Evolutionary conservation across 30 jellyfish, hydroid and myxozoan genomes (phyloP).

Genomic region (Mastigias papua): DNA sequence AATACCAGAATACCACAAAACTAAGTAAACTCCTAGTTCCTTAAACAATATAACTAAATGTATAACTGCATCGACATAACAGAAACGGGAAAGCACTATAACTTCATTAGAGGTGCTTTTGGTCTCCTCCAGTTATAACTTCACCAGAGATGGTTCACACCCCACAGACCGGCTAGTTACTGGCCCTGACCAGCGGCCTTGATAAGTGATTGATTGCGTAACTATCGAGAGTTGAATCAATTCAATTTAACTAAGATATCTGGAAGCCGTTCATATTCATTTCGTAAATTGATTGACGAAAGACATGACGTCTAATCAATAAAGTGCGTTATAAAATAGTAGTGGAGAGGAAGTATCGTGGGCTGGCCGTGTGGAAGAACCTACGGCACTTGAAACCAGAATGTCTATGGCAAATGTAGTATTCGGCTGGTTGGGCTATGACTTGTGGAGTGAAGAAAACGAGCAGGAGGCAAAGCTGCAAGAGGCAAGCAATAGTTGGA

Average conservation of each 20-base stretch:
- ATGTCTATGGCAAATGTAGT: constrained; percentile 19
- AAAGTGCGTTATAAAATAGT: background rate
- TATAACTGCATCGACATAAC: no score
- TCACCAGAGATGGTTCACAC: no score
- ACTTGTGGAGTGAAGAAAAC: constrained; percentile 50
- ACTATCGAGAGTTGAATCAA: background rate
- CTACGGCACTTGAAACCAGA: constrained; percentile 15
- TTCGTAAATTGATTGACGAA: background rate
- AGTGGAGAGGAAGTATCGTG: background rate
- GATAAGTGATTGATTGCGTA: no score
- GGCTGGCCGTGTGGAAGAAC: constrained; percentile 33
- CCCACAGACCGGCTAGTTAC: no score
- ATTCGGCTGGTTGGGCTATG: constrained; percentile 68
- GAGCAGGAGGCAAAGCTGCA: background rate
- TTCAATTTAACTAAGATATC: background rate
- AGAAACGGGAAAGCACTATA: no score
- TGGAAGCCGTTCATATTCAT: background rate
- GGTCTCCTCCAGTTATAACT: no score
- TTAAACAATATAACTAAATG: background rate
- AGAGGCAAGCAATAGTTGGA: constrained; percentile 22
- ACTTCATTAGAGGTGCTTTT: no score
- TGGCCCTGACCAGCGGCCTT: no score
- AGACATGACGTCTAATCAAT: background rate
- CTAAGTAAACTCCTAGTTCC: background rate
- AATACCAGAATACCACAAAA: background rate